phyloP scores from a whole-genome alignment of 2,113 vertebrate species.

The Scalopus aquaticus region DNA sequence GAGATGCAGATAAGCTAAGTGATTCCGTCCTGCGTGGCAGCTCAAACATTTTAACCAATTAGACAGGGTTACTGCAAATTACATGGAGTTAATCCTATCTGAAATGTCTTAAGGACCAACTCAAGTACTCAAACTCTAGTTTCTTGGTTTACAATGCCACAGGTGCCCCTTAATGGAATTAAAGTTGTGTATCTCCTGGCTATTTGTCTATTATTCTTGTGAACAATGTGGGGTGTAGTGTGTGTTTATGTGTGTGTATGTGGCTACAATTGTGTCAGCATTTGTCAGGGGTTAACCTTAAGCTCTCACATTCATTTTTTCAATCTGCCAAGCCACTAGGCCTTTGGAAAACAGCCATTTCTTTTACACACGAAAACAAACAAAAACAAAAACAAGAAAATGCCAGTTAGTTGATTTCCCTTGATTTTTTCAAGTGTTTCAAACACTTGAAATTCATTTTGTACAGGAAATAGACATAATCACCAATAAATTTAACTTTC shows the following conservation, averaged over 20 bases:
- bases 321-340: background rate
- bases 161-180: constrained; percentile 4
- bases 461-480: constrained; percentile 83
- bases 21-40: background rate
- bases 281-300: constrained; percentile 64
- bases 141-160: constrained; percentile 11
- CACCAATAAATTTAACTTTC: constrained; percentile 83
- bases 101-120: background rate
- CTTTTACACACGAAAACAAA: constrained; percentile 63
- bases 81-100: constrained; percentile 47
- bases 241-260: background rate
- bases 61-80: constrained; percentile 51
- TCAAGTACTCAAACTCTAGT: constrained; percentile 9
- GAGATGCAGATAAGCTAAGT: background rate
- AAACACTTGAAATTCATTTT: constrained; percentile 82
- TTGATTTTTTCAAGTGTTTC: constrained; percentile 79
- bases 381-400: no score
- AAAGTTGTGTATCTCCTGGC: background rate
- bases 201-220: constrained; percentile 46
- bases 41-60: constrained; percentile 50
- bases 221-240: background rate
- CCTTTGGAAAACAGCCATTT: constrained; percentile 69
- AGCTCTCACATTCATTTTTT: constrained; percentile 36
- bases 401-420: constrained; percentile 73
- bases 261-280: background rate